Conservation (phyloP, 2,113 vertebrate genomes). For the Tenebrosternarchus preto region DNA sequence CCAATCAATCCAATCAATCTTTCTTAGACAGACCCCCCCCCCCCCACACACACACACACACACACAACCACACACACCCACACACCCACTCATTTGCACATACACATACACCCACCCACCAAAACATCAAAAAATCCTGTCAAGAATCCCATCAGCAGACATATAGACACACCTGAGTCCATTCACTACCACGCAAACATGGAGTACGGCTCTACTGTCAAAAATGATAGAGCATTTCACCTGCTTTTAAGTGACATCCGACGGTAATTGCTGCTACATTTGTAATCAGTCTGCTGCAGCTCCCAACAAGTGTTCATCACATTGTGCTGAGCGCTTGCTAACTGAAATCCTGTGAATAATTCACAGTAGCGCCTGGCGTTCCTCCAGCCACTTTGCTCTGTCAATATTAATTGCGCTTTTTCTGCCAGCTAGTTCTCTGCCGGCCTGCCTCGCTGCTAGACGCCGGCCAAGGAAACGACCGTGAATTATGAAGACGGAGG, state of each 20-base stretch:
- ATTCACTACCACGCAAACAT: background rate
- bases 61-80: too few relatives aligned
- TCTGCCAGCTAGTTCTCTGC: constrained; percentile 24
- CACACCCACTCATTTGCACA: too few relatives aligned
- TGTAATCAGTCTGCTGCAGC: constrained; percentile 31
- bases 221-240: background rate
- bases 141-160: background rate
- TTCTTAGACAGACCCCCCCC: background rate
- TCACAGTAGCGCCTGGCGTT: constrained; percentile 30
- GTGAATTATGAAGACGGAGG: constrained; percentile 28
- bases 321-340: constrained; percentile 9
- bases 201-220: too few relatives aligned
- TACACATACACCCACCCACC: too few relatives aligned
- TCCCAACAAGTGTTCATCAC: constrained; percentile 44
- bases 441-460: constrained; percentile 18
- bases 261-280: constrained; percentile 35
- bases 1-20: too few relatives aligned
- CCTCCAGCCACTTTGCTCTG: constrained; percentile 45
- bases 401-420: constrained; percentile 54
- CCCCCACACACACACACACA: background rate
- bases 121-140: too few relatives aligned
- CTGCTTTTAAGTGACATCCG: constrained; percentile 7
- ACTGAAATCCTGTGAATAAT: constrained; percentile 45
- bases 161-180: background rate
- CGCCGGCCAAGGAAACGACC: constrained; percentile 5